Conservation (phyloP, 2,113 vertebrate species). For the Antennarius striatus region DNA sequence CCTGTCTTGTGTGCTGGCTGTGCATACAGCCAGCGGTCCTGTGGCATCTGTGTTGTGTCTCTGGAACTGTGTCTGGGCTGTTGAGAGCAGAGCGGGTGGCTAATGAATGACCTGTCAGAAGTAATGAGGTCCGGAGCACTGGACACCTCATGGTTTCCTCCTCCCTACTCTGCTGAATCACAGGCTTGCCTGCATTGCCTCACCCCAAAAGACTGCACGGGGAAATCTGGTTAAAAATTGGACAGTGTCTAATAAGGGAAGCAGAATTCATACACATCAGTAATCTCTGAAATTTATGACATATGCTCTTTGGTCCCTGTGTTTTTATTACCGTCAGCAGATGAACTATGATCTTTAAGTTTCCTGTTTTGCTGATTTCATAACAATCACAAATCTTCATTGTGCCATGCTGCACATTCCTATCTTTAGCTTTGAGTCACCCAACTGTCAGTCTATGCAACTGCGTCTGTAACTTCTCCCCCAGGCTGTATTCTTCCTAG, state of each 20-base stretch:
- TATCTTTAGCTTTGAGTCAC: slow-evolving; percentile 19
- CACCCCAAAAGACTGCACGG: slow-evolving; percentile 15
- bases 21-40: slow-evolving; percentile 23
- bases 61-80: slow-evolving; percentile 55
- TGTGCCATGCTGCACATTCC: neutral
- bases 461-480: slow-evolving; percentile 30
- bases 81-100: slow-evolving; percentile 75
- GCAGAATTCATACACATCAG: neutral
- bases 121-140: slow-evolving; percentile 72
- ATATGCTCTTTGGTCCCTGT: slow-evolving; percentile 19
- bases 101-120: slow-evolving; percentile 85
- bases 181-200: slow-evolving; percentile 1
- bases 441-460: slow-evolving; percentile 1
- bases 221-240: slow-evolving; percentile 27
- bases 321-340: slow-evolving; percentile 42
- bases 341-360: slow-evolving; percentile 48
- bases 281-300: slow-evolving; percentile 41
- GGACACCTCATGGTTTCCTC: slow-evolving; percentile 57
- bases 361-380: slow-evolving; percentile 36
- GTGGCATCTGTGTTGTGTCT: slow-evolving; percentile 67
- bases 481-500: slow-evolving; percentile 18
- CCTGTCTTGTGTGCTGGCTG: neutral
- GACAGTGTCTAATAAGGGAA: neutral
- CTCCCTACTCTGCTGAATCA: slow-evolving; percentile 67
- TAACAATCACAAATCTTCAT: slow-evolving; percentile 8